These are phyloP conservation scores for Tylochromis polylepis DNA, from an alignment of 2,113 vertebrate species.

Conservation along the genomic window DNA sequence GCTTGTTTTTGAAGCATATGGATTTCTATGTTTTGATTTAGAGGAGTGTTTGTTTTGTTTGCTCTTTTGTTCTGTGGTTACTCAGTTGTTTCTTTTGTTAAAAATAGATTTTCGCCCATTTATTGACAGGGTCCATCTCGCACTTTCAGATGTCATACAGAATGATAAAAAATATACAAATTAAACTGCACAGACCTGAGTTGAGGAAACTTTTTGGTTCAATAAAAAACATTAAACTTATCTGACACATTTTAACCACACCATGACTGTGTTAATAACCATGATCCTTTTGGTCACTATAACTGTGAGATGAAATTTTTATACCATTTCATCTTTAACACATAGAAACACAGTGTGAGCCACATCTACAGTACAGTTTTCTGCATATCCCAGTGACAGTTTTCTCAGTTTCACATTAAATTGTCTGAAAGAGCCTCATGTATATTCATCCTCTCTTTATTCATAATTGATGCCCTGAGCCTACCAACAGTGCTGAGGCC, in stretches of 20 bases:
- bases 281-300: not conserved
- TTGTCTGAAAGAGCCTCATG: not conserved
- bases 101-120: too few species aligned
- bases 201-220: not conserved
- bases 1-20: not conserved
- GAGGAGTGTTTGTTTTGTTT: not conserved
- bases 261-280: not conserved
- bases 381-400: not conserved
- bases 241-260: not conserved
- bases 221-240: not conserved
- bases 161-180: not conserved
- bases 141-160: not conserved
- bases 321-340: not conserved
- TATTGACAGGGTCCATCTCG: not conserved
- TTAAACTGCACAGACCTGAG: not conserved
- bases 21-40: not conserved
- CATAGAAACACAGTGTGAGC: not conserved
- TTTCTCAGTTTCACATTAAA: constrained; percentile 9
- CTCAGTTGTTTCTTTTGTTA: not conserved
- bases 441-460: constrained; percentile 17
- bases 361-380: not conserved
- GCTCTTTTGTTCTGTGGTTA: not conserved
- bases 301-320: not conserved
- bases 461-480: constrained; percentile 31
- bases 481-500: not conserved